phyloP scores from a whole-genome alignment of 2,113 vertebrate genomes.

The Reinhardtius hippoglossoides region DNA sequence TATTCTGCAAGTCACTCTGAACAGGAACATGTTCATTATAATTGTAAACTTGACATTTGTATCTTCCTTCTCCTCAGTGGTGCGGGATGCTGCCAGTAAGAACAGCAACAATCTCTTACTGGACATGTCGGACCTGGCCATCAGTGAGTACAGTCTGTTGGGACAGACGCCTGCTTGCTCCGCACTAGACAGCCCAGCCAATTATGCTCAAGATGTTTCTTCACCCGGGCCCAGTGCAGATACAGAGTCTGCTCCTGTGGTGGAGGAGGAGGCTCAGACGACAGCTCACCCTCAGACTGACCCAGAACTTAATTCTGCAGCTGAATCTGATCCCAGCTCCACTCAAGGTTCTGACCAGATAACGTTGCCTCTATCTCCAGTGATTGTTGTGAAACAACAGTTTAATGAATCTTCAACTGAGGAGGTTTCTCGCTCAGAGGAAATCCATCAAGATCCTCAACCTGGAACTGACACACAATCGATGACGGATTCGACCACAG shows the following conservation, averaged over 20 bases:
- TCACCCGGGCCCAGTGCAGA: neutral
- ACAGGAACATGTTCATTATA: neutral
- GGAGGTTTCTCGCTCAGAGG: neutral
- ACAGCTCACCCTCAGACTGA: conserved; percentile 10
- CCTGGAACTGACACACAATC: neutral
- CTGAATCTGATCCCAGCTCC: neutral
- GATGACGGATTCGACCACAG: neutral
- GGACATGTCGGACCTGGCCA: conserved; percentile 62
- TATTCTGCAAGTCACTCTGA: neutral
- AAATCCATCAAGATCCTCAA: conserved; percentile 4
- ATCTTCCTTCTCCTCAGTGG: conserved; percentile 37
- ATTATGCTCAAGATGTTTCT: neutral
- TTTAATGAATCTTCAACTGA: neutral
- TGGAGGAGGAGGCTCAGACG: neutral
- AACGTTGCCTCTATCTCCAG: conserved; percentile 8
- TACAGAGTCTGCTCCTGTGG: conserved; percentile 4
- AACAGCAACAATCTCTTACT: conserved; percentile 49
- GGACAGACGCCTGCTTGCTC: conserved; percentile 51
- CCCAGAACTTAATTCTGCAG: neutral
- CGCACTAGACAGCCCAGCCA: conserved; percentile 34
- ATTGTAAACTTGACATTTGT: neutral
- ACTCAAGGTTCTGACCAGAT: neutral
- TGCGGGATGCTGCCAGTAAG: conserved; percentile 58
- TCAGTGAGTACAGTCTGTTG: conserved; percentile 71
- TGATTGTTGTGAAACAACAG: conserved; percentile 41